These are phyloP conservation scores for Macheiramphus alcinus DNA, from an alignment of 2,113 vertebrate species.

Conservation along the genomic window DNA sequence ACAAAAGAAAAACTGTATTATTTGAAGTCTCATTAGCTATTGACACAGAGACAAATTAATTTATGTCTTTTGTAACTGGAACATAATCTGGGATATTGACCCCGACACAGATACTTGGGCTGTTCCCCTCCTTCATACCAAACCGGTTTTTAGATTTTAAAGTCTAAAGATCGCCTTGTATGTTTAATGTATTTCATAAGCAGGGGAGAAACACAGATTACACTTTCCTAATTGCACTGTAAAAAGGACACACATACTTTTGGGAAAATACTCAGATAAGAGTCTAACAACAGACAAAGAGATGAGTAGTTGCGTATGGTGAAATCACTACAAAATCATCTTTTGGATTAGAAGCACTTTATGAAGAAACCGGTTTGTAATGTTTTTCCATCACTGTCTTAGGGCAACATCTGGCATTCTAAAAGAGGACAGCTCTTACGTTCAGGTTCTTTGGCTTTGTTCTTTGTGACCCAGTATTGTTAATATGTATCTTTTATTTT, in stretches of 20 bases:
- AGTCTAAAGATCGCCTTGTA: background rate
- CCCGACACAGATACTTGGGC: fast-evolving
- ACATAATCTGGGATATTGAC: background rate
- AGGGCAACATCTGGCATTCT: background rate
- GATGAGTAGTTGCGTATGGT: background rate
- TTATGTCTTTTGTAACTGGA: background rate
- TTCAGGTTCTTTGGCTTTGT: background rate
- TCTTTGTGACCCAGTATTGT: background rate
- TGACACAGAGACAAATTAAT: background rate
- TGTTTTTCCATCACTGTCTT: background rate
- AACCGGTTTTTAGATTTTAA: background rate
- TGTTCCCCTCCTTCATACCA: background rate
- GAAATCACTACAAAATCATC: background rate
- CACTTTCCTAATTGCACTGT: background rate
- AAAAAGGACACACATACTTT: background rate
- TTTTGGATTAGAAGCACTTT: background rate
- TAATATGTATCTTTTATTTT: background rate
- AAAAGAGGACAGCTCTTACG: background rate
- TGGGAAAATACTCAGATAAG: background rate
- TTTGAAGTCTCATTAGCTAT: background rate
- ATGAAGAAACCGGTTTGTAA: background rate
- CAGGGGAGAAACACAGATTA: background rate
- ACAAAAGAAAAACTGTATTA: background rate
- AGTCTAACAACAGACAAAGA: background rate
- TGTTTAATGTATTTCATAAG: background rate